Percentiles rank a stretch among this genome's conserved stretches.
Evolutionary conservation across 2,888 invertebrate genomes (phyloP).

Genomic region (Drosophila fungiperda): DNA sequence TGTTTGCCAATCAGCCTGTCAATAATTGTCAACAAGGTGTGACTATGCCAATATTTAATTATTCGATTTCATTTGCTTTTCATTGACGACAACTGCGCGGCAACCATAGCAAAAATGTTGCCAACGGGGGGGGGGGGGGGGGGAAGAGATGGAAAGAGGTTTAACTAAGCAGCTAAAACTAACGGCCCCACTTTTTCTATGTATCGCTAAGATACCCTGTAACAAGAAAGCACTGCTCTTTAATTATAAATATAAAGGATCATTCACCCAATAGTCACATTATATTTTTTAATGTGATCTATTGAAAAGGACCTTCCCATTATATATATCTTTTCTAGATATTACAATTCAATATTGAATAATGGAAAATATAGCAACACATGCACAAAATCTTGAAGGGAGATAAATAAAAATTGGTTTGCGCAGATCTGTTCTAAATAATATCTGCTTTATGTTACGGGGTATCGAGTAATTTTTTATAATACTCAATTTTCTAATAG

Average conservation of each 20-base stretch:
- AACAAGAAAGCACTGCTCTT: background rate
- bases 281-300: background rate
- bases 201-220: slow-evolving; percentile 25
- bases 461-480: slow-evolving; percentile 1
- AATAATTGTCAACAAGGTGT: slow-evolving; percentile 81
- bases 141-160: background rate
- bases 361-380: background rate
- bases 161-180: slow-evolving; percentile 1
- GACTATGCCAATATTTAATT: slow-evolving; percentile 81
- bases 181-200: background rate
- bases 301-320: background rate
- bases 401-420: background rate
- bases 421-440: background rate
- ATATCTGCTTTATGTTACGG: background rate
- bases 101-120: background rate
- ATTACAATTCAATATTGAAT: background rate
- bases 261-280: background rate
- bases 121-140: background rate
- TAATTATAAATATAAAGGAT: background rate
- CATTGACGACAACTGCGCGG: slow-evolving; percentile 53
- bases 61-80: slow-evolving; percentile 74
- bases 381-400: background rate
- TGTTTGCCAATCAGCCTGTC: slow-evolving; percentile 80
- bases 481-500: background rate
- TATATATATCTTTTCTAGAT: background rate